A percentile compares a stretch with the other conserved stretches of the same genome.
Evolutionary conservation across 2,888 invertebrate genomes (phyloP).

Genomic region (Geotrupes spiniger): DNA sequence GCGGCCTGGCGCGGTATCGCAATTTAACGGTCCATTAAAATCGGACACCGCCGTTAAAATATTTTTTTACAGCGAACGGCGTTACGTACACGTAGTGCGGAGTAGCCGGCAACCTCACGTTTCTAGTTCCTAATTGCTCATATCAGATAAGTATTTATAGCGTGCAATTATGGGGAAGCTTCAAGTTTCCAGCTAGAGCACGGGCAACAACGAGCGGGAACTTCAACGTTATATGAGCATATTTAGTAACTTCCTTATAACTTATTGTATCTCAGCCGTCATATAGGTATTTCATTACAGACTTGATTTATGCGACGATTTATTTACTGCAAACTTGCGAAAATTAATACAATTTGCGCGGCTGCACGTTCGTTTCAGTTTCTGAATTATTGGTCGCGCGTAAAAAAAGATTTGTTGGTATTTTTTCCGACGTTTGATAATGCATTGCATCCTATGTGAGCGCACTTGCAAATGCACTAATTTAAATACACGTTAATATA

Average conservation of each 20-base stretch:
- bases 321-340: slow-evolving; percentile 41
- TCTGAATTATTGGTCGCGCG: slow-evolving; percentile 18
- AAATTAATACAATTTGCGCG: slow-evolving; percentile 26
- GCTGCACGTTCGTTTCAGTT: slow-evolving; percentile 20
- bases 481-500: too few relatives aligned
- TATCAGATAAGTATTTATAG: slow-evolving; percentile 51
- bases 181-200: slow-evolving; percentile 38
- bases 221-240: slow-evolving; percentile 24
- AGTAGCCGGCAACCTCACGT: slow-evolving; percentile 15
- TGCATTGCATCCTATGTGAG: too few relatives aligned
- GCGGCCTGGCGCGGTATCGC: background rate
- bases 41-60: background rate
- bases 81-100: background rate
- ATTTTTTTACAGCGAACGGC: background rate
- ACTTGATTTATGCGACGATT: slow-evolving; percentile 46
- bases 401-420: slow-evolving; percentile 12
- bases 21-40: background rate
- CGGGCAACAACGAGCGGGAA: slow-evolving; percentile 19
- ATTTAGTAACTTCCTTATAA: slow-evolving; percentile 31
- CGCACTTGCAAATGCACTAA: too few relatives aligned
- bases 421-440: too few relatives aligned
- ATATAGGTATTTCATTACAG: slow-evolving; percentile 52
- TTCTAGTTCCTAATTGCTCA: slow-evolving; percentile 44
- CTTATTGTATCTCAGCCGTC: slow-evolving; percentile 31
- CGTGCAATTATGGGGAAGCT: slow-evolving; percentile 43